phyloP scores from a whole-genome alignment of 1,140 invertebrate species.

The Maconellicoccus hirsutus region DNA sequence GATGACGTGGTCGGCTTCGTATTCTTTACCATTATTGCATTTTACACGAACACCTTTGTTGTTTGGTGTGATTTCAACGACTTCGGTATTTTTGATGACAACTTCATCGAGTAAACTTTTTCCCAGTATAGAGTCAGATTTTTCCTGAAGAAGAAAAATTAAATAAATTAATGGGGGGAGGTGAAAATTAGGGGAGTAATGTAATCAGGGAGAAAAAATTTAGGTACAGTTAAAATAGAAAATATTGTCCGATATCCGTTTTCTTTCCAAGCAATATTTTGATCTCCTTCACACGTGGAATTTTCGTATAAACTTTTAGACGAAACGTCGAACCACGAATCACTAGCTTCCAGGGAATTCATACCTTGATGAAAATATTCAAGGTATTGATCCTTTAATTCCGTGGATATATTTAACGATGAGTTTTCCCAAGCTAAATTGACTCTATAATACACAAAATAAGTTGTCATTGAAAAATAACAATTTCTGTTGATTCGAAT shows the following conservation, averaged over 20 bases:
- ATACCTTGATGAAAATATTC: slow-evolving; percentile 34
- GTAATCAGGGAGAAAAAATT: too few relatives aligned
- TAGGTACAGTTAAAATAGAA: slow-evolving; percentile 44
- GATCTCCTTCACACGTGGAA: slow-evolving; percentile 45
- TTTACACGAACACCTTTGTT: slow-evolving; percentile 33
- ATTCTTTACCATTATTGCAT: slow-evolving; percentile 45
- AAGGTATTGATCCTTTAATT: slow-evolving; percentile 26
- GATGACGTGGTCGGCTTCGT: slow-evolving; percentile 50
- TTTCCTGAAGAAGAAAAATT: too few relatives aligned
- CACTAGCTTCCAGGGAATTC: slow-evolving; percentile 40
- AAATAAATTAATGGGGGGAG: too few relatives aligned
- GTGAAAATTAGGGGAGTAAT: too few relatives aligned
- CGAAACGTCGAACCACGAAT: slow-evolving; percentile 48
- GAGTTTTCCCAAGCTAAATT: not conserved
- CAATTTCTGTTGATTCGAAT: too few relatives aligned
- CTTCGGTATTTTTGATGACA: slow-evolving; percentile 30
- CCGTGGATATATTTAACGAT: not conserved
- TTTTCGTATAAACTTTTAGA: slow-evolving; percentile 41
- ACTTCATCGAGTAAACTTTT: not conserved
- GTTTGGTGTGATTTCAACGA: slow-evolving; percentile 38
- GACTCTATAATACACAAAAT: not conserved
- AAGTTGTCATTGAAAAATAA: too few relatives aligned
- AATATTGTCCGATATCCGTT: slow-evolving; percentile 47
- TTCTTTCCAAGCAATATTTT: slow-evolving; percentile 46
- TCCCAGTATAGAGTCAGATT: not conserved